These are phyloP conservation scores for Larimichthys polyactis DNA, from an alignment of 2,113 vertebrate species.

Conservation along the genomic window DNA sequence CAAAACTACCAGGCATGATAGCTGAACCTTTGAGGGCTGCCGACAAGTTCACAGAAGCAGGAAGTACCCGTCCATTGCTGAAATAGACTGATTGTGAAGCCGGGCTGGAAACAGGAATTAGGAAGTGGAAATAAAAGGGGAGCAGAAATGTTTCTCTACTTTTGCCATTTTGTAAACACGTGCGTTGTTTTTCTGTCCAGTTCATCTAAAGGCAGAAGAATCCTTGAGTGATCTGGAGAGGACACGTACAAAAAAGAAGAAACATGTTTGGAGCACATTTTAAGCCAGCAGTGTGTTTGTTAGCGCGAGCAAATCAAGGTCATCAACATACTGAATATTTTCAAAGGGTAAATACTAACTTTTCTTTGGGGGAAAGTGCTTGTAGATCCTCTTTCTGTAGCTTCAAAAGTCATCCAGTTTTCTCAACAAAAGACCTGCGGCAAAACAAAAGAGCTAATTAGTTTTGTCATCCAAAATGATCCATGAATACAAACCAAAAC, in stretches of 20 bases:
- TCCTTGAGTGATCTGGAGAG: constrained; percentile 59
- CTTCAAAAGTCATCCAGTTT: constrained; percentile 52
- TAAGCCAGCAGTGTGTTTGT: not conserved
- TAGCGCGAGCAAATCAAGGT: not conserved
- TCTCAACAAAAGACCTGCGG: constrained; percentile 54
- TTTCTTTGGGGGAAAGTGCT: constrained; percentile 49
- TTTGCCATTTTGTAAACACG: constrained; percentile 61
- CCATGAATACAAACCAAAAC: not conserved
- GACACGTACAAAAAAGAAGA: constrained; percentile 3
- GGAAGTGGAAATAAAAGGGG: constrained; percentile 38
- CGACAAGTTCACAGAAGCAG: constrained; percentile 64
- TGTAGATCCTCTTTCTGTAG: constrained; percentile 41
- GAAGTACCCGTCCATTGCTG: constrained; percentile 62
- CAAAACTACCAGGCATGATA: constrained; percentile 84
- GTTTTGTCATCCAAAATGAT: not conserved
- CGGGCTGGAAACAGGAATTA: constrained; percentile 58
- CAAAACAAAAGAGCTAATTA: constrained; percentile 35
- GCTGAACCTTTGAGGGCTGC: constrained; percentile 80
- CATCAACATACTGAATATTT: not conserved
- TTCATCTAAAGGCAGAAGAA: constrained; percentile 53
- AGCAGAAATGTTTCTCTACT: constrained; percentile 56
- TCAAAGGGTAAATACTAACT: constrained; percentile 36
- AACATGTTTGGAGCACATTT: not conserved
- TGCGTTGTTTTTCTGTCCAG: constrained; percentile 39
- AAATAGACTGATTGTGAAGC: constrained; percentile 49